These are phyloP conservation scores for Podarcis raffonei DNA, from an alignment of 2,113 vertebrate genomes.

Conservation along the genomic window DNA sequence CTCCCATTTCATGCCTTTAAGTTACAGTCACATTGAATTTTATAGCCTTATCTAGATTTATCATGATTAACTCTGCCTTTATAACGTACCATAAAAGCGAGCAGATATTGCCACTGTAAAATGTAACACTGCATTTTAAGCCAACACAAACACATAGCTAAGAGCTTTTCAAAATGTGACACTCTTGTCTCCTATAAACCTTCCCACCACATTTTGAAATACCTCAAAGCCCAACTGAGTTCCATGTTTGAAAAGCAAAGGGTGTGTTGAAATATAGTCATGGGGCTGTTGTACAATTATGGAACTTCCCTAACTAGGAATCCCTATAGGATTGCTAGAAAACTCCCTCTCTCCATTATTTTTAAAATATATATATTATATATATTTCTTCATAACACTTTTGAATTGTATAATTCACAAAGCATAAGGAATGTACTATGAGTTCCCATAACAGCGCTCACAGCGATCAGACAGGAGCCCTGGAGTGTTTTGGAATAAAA, in stretches of 20 bases:
- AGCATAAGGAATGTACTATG: background rate
- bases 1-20: constrained; percentile 33
- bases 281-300: background rate
- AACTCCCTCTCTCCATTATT: background rate
- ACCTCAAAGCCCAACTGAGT: background rate
- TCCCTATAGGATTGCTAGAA: background rate
- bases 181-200: background rate
- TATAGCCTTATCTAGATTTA: constrained; percentile 64
- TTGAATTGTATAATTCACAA: background rate
- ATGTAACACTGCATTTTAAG: constrained; percentile 39
- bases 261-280: background rate
- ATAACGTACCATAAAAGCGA: constrained; percentile 49
- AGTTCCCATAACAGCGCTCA: background rate
- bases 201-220: background rate
- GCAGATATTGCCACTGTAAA: constrained; percentile 62
- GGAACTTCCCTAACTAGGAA: background rate
- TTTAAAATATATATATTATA: no score
- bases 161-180: constrained; percentile 48
- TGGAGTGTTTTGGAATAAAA: background rate
- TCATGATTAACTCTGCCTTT: constrained; percentile 59
- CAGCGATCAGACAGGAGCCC: background rate
- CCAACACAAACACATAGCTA: constrained; percentile 54
- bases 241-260: background rate
- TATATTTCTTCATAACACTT: background rate
- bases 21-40: constrained; percentile 58